Evolutionary conservation across 1,140 invertebrate species (phyloP).

Genomic region (Drosophila prosaltans): DNA sequence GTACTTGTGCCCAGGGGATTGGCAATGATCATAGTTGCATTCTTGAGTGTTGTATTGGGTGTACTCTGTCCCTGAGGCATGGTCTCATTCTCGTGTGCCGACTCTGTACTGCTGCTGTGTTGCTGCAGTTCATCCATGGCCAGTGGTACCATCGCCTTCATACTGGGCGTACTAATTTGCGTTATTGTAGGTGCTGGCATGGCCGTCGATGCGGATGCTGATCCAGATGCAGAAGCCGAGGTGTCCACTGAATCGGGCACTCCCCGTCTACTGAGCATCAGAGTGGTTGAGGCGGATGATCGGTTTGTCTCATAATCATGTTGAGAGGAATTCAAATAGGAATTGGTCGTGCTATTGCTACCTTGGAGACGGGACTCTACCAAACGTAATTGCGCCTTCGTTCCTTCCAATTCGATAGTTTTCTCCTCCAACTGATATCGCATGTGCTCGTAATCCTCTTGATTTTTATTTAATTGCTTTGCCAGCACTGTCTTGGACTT

Average conservation of each 20-base stretch:
- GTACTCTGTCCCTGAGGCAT: slow-evolving; percentile 38
- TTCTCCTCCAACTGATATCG: slow-evolving; percentile 92
- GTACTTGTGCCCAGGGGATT: slow-evolving; percentile 83
- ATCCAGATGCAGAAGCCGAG: no score
- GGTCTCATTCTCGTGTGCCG: slow-evolving; percentile 85
- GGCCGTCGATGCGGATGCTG: slow-evolving; percentile 43
- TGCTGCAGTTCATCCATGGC: slow-evolving; percentile 85
- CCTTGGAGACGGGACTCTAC: slow-evolving; percentile 85
- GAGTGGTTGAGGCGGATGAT: slow-evolving; percentile 77
- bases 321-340: slow-evolving; percentile 74
- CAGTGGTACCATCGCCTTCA: slow-evolving; percentile 85
- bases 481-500: slow-evolving; percentile 87
- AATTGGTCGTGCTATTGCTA: slow-evolving; percentile 61
- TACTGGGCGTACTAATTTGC: slow-evolving; percentile 84
- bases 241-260: slow-evolving; percentile 60
- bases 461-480: slow-evolving; percentile 88
- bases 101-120: slow-evolving; percentile 86
- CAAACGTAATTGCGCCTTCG: slow-evolving; percentile 88
- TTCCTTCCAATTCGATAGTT: slow-evolving; percentile 92
- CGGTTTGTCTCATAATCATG: slow-evolving; percentile 81
- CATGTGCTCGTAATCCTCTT: slow-evolving; percentile 91
- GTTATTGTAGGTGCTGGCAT: slow-evolving; percentile 50
- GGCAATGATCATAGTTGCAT: slow-evolving; percentile 52
- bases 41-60: slow-evolving; percentile 51
- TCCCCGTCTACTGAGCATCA: slow-evolving; percentile 74